Evolutionary conservation across 1,140 invertebrate genomes (phyloP).

Genomic region (Eriosoma lanigerum): DNA sequence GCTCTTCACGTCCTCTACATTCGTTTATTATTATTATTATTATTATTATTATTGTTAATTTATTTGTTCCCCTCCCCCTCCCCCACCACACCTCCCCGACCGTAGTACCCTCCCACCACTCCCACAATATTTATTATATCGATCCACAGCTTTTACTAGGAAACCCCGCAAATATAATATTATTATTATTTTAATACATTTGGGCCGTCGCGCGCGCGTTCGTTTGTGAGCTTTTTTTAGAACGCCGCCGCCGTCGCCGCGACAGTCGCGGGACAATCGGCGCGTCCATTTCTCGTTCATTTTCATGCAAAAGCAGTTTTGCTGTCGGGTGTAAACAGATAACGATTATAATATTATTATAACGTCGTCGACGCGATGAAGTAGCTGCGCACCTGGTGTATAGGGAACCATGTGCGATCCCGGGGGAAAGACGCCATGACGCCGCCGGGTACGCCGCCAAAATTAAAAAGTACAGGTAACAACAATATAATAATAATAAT

Average conservation of each 20-base stretch:
- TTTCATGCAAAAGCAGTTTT: conserved; percentile 24
- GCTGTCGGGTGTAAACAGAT: not conserved
- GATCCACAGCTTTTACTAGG: conserved; percentile 24
- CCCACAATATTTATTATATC: not conserved
- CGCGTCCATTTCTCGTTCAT: conserved; percentile 23
- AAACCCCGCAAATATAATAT: conserved; percentile 32
- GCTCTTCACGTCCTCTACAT: not conserved
- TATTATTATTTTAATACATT: not conserved
- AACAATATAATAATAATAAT: no score
- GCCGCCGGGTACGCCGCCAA: conserved; percentile 49
- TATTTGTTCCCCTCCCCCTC: not conserved
- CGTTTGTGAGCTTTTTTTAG: no score
- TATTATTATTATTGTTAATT: conserved; percentile 8
- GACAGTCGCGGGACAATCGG: no score
- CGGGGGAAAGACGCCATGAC: conserved; percentile 46
- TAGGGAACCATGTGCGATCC: conserved; percentile 38
- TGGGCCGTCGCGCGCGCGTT: conserved; percentile 17
- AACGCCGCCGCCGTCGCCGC: no score
- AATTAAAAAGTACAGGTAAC: conserved; percentile 34
- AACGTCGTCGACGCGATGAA: not conserved
- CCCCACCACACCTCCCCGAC: no score
- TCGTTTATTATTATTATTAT: not conserved
- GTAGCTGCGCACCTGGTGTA: not conserved
- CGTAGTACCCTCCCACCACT: no score
- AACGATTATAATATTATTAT: no score